Evolutionary conservation across 2,113 vertebrate genomes (phyloP).

Genomic region (Trochalopteron elliotii): DNA sequence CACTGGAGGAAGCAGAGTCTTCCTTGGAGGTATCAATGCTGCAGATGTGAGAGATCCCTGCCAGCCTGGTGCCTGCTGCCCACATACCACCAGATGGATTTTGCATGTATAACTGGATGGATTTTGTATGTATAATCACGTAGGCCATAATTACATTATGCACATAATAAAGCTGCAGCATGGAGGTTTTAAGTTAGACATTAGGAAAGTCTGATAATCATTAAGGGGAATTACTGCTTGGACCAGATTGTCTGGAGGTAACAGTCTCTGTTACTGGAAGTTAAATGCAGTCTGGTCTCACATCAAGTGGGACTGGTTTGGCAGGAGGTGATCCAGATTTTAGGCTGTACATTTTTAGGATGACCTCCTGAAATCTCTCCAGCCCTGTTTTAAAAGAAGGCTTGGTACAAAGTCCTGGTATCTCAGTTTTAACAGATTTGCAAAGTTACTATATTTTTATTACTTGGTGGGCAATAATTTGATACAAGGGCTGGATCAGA

Average conservation of each 20-base stretch:
- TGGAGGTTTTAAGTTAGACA: background rate
- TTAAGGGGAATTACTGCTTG: background rate
- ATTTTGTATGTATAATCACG: background rate
- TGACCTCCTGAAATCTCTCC: background rate
- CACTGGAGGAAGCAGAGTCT: conserved; percentile 77
- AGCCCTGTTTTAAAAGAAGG: background rate
- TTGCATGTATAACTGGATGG: background rate
- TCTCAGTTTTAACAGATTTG: background rate
- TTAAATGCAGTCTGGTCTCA: background rate
- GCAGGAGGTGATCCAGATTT: background rate
- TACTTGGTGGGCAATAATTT: conserved; percentile 7
- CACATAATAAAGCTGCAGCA: background rate
- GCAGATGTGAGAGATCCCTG: background rate
- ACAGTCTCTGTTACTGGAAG: background rate
- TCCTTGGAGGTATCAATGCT: conserved; percentile 68
- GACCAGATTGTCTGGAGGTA: background rate
- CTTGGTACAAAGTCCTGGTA: background rate
- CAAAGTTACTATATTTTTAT: conserved; percentile 1
- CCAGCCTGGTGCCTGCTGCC: background rate
- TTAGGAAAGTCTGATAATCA: background rate
- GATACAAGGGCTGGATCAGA: conserved; percentile 24
- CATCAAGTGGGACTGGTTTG: background rate
- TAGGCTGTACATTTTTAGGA: background rate
- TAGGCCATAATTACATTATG: background rate
- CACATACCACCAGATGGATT: background rate